Base-by-base conservation (phyloP, 1,140 invertebrate genomes). In the Diorhabda elongata region DNA sequence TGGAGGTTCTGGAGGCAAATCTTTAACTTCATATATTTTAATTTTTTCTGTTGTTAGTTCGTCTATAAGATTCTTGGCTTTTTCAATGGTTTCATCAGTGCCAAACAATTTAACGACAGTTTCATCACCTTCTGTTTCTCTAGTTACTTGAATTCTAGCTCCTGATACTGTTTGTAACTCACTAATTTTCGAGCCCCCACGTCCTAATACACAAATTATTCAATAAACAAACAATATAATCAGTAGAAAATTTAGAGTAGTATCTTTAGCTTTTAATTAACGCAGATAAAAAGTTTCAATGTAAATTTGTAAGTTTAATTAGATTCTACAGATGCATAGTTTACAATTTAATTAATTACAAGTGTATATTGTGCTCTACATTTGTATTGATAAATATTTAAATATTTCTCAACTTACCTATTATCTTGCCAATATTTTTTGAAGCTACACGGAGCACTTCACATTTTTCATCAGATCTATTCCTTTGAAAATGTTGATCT, bases 101-200 rank as follows among this genome's bases (percentile, higher is more conserved):
- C 89, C 89, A 68, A 73, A 81, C 26, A 90, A 71, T 42, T 77
- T 85, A 2, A 88, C 76, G 41, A 82, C 64, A 2, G 85, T 85
- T 42, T 81, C 76, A n/a, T 79, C 75, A 67, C 74, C 75, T n/a
- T 83, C 78, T 3, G 80, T 81, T 44, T 81, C 76, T 65, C 77
- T 79, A 4, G 73, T 77, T 5, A 80, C 74, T 58, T 75, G 83
- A 61, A 90, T 88, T 64, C 74, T 81, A 42, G 87, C 84, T 3
- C 84, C 84, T 75, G 84, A 88, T 58, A 85, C 78, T n/a, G 84
- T 83, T 80, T 92, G 83, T 0, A 94, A 75, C 73, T 92, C 89
- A 74, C 84, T 85, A n/a, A 94, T 93, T 79, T 91, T 92, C 2
- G 81, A 84, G 2, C 92, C 92, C 52, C 90, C 88, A 81, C 84